These are phyloP conservation scores for Ormyrus nitidulus DNA, from an alignment of 2,888 invertebrate species.

Conservation along the genomic window DNA sequence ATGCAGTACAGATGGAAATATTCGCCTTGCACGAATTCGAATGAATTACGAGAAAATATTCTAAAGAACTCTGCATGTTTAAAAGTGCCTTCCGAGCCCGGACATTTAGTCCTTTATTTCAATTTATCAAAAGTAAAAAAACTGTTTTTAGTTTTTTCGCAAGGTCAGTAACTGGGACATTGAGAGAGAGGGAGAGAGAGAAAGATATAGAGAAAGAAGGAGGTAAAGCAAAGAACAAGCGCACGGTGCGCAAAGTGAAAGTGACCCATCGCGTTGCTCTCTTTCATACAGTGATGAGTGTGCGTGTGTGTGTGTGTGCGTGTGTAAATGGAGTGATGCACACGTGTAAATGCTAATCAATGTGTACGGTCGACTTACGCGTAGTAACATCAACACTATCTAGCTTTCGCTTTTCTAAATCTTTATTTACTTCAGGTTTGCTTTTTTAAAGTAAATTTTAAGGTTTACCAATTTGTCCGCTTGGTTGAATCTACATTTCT, in stretches of 20 bases:
- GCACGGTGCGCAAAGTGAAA: background rate
- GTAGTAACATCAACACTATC: background rate
- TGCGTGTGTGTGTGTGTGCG: no score
- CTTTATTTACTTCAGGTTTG: background rate
- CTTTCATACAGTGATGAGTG: background rate
- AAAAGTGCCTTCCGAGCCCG: background rate
- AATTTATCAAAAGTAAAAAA: background rate
- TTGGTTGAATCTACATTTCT: background rate
- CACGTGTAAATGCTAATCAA: no score
- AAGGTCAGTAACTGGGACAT: constrained; percentile 13
- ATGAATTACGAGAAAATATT: constrained; percentile 29
- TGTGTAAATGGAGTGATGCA: no score
- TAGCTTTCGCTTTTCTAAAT: background rate
- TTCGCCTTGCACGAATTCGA: background rate
- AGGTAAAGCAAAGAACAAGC: background rate
- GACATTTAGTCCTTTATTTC: background rate
- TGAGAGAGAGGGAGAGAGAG: background rate
- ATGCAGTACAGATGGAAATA: background rate
- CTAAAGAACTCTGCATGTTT: background rate
- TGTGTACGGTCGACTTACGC: no score
- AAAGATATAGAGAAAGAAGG: background rate
- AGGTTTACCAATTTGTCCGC: background rate
- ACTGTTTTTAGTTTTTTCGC: background rate
- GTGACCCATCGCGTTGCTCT: constrained; percentile 22
- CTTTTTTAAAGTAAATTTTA: background rate